Conservation (phyloP, 2,888 invertebrate species). For the Lysandra coridon region DNA sequence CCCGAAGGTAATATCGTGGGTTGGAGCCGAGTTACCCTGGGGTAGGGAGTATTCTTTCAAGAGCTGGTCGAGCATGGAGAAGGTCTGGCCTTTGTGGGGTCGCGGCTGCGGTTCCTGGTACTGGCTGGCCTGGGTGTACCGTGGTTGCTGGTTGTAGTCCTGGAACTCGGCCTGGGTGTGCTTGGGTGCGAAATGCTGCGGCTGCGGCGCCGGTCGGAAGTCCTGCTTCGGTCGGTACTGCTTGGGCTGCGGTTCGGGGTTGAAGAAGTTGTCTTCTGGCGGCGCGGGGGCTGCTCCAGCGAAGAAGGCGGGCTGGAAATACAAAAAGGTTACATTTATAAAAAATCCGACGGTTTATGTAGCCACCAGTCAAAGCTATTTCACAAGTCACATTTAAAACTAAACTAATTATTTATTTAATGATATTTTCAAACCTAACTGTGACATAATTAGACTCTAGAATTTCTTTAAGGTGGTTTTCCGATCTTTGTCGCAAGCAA, state of each 20-base stretch:
- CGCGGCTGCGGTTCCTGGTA: constrained; percentile 46
- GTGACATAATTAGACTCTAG: too few species aligned
- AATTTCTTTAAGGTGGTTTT: too few species aligned
- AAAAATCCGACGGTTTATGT: background rate
- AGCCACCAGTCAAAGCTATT: too few species aligned
- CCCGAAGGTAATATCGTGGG: constrained; percentile 92
- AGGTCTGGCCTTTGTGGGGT: constrained; percentile 49
- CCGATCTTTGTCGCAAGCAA: too few species aligned
- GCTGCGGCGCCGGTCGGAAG: constrained; percentile 57
- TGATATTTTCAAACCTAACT: too few species aligned
- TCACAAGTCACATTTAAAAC: too few species aligned
- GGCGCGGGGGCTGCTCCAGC: constrained; percentile 67
- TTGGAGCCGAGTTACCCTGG: constrained; percentile 82
- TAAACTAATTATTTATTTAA: too few species aligned
- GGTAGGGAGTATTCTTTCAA: constrained; percentile 90
- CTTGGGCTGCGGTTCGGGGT: constrained; percentile 57
- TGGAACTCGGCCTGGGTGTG: constrained; percentile 54
- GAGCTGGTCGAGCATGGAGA: constrained; percentile 86
- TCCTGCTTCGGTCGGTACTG: constrained; percentile 63
- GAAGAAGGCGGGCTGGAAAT: constrained; percentile 70
- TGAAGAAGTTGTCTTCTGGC: constrained; percentile 54
- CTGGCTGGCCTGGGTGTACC: constrained; percentile 46
- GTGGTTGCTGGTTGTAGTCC: constrained; percentile 48
- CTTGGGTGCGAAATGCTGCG: constrained; percentile 50
- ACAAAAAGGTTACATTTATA: background rate